These are phyloP conservation scores for Puffinus mauretanicus DNA, from an alignment of 2,113 vertebrate species.

Conservation along the genomic window DNA sequence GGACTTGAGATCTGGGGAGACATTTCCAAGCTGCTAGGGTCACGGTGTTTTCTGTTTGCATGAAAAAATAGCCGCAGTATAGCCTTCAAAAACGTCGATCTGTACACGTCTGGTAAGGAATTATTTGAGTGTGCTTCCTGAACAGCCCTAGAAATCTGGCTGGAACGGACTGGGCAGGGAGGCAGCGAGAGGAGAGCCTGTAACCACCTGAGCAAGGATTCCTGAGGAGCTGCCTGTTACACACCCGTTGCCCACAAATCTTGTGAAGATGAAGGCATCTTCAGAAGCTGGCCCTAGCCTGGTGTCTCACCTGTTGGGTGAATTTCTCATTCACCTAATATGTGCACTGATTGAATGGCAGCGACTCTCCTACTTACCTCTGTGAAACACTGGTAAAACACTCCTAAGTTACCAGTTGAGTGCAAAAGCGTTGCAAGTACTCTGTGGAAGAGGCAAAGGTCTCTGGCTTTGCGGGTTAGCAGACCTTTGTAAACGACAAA, in stretches of 20 bases:
- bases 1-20: not conserved
- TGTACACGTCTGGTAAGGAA: not conserved
- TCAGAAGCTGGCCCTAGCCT: not conserved
- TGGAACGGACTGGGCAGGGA: not conserved
- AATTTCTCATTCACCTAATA: not conserved
- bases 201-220: not conserved
- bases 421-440: not conserved
- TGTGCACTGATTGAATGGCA: not conserved
- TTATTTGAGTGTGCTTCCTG: not conserved
- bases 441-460: not conserved
- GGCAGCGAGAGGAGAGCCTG: fast-evolving
- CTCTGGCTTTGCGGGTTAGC: not conserved
- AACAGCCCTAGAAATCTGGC: not conserved
- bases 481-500: not conserved
- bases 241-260: not conserved
- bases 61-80: not conserved
- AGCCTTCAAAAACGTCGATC: not conserved
- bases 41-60: not conserved
- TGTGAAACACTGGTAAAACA: not conserved
- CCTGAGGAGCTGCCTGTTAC: not conserved
- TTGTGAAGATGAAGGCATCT: not conserved
- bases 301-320: not conserved
- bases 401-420: not conserved
- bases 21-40: not conserved
- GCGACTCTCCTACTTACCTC: fast-evolving